Conservation (phyloP, 2,797 vertebrate genomes). For the Limnodromus scolopaceus region DNA sequence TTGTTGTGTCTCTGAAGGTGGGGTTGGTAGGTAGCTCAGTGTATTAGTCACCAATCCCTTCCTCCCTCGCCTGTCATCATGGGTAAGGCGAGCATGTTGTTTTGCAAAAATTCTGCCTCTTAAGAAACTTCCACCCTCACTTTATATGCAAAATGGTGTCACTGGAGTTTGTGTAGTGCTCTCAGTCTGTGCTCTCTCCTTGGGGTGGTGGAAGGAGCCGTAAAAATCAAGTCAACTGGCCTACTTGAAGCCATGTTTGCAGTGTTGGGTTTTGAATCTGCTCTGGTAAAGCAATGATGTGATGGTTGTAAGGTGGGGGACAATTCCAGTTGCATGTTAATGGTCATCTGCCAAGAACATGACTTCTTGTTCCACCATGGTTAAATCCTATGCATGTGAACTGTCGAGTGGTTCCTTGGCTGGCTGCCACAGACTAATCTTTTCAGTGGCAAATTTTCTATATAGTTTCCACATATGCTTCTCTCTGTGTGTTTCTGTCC, state of each 20-base stretch:
- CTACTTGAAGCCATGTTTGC: not conserved
- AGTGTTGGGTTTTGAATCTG: not conserved
- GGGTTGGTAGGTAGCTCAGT: not conserved
- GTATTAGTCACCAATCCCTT: not conserved
- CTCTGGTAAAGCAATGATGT: fast-evolving
- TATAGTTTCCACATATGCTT: not conserved
- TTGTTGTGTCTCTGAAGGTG: not conserved
- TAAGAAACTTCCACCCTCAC: not conserved
- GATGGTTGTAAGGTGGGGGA: not conserved
- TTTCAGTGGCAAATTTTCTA: not conserved
- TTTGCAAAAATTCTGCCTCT: not conserved
- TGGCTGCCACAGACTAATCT: not conserved
- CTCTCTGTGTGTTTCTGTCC: not conserved
- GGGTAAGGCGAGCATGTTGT: not conserved
- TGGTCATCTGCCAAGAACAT: not conserved
- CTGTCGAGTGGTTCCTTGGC: not conserved
- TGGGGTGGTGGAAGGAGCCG: not conserved
- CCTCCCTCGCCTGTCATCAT: not conserved
- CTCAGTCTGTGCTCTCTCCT: not conserved
- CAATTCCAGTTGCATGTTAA: not conserved
- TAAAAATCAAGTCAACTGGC: not conserved
- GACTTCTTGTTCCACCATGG: not conserved
- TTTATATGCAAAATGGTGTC: not conserved
- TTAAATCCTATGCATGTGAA: not conserved
- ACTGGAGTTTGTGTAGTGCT: not conserved